These are phyloP conservation scores for Paraescarpia echinospica DNA, from an alignment of 1,140 invertebrate species.

Conservation along the genomic window DNA sequence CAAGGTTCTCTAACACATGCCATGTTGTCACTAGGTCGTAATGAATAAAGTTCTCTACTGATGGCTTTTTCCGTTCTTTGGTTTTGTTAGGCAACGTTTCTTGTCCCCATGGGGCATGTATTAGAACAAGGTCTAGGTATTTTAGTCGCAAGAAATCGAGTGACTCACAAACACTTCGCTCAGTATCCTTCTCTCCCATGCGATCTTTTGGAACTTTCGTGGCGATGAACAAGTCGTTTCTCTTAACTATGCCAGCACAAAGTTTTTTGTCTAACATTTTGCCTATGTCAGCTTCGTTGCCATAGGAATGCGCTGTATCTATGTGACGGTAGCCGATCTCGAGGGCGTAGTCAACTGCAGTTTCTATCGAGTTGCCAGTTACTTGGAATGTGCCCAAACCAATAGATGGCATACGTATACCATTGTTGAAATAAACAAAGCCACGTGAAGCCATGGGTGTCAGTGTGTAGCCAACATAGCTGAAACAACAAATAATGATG, in stretches of 20 bases:
- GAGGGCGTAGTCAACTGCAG: constrained; percentile 44
- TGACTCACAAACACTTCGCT: constrained; percentile 37
- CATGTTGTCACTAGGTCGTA: constrained; percentile 43
- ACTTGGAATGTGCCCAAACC: constrained; percentile 47
- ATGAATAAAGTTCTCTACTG: constrained; percentile 30
- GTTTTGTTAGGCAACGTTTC: constrained; percentile 37
- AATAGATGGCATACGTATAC: constrained; percentile 30
- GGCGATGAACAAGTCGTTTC: constrained; percentile 47
- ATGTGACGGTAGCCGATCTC: constrained; percentile 45
- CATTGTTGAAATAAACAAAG: background rate
- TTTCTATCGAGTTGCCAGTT: constrained; percentile 34
- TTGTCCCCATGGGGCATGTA: constrained; percentile 45
- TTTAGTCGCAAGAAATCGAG: constrained; percentile 38
- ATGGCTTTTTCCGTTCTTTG: constrained; percentile 29
- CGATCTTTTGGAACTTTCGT: constrained; percentile 42
- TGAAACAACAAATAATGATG: background rate
- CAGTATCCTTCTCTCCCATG: constrained; percentile 30
- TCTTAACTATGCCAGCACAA: constrained; percentile 34
- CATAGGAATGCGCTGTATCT: constrained; percentile 46
- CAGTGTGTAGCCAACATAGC: background rate
- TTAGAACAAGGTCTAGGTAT: constrained; percentile 45
- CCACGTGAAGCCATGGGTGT: background rate
- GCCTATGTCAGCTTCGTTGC: constrained; percentile 46
- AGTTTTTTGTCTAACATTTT: constrained; percentile 37
- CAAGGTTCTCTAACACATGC: constrained; percentile 75